phyloP scores from a whole-genome alignment of 2,888 invertebrate genomes.

The Andrena bicolor region DNA sequence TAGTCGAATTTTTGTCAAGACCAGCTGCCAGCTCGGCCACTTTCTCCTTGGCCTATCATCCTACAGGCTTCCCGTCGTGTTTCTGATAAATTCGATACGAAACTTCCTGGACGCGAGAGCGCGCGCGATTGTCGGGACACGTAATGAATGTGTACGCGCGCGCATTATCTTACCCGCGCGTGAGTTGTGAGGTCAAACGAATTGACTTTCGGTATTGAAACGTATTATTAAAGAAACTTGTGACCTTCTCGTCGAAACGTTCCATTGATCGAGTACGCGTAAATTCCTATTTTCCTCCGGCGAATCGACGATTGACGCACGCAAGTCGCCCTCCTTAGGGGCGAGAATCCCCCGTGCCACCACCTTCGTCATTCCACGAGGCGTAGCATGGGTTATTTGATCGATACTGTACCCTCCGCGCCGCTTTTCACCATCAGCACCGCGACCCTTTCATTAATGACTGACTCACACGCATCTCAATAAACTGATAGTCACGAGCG shows the following conservation, averaged over 20 bases:
- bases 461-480: slow-evolving; percentile 78
- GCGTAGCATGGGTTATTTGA: slow-evolving; percentile 79
- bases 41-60: slow-evolving; percentile 72
- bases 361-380: slow-evolving; percentile 65
- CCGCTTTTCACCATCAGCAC: slow-evolving; percentile 68
- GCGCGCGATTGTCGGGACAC: slow-evolving; percentile 49
- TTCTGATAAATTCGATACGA: slow-evolving; percentile 82
- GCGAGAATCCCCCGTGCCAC: slow-evolving; percentile 58
- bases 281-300: background rate
- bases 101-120: slow-evolving; percentile 75
- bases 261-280: background rate
- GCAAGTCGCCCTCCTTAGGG: slow-evolving; percentile 25
- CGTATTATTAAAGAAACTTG: slow-evolving; percentile 16
- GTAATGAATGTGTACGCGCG: slow-evolving; percentile 70
- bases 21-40: slow-evolving; percentile 29
- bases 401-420: slow-evolving; percentile 79
- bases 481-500: slow-evolving; percentile 69
- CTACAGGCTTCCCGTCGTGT: slow-evolving; percentile 79
- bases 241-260: background rate
- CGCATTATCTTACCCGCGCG: slow-evolving; percentile 59
- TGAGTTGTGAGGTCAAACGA: slow-evolving; percentile 41
- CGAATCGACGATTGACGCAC: background rate
- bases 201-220: slow-evolving; percentile 45
- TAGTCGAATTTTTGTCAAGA: slow-evolving; percentile 22
- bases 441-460: slow-evolving; percentile 78